phyloP scores from a whole-genome alignment of 2,113 vertebrate species.

The Falco punctatus region DNA sequence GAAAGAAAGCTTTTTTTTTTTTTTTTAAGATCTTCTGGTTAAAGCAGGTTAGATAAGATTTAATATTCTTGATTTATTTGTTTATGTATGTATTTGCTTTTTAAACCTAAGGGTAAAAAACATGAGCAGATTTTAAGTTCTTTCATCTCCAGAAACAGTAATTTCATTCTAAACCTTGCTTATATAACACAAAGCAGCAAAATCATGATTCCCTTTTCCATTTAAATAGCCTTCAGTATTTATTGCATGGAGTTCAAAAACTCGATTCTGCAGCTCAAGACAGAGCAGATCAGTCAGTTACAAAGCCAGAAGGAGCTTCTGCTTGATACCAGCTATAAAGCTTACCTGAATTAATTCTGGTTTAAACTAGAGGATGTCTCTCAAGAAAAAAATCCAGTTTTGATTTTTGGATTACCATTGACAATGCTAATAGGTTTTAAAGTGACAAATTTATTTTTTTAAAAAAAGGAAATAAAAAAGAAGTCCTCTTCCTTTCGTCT shows the following conservation, averaged over 20 bases:
- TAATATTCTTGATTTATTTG: constrained; percentile 68
- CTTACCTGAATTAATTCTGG: background rate
- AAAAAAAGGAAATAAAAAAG: background rate
- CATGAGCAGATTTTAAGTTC: constrained; percentile 13
- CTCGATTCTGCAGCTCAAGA: background rate
- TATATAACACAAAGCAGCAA: constrained; percentile 19
- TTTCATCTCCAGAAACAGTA: constrained; percentile 50
- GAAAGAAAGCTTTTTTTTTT: background rate
- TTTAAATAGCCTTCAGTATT: constrained; percentile 13
- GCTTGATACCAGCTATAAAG: background rate
- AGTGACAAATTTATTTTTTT: background rate
- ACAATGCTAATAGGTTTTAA: background rate
- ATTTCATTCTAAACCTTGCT: constrained; percentile 34
- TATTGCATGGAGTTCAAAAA: background rate
- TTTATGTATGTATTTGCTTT: constrained; percentile 56
- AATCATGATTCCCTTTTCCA: background rate
- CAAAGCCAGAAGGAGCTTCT: background rate
- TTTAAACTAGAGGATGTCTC: background rate
- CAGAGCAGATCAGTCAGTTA: background rate
- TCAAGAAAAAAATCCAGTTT: background rate
- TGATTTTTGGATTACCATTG: background rate
- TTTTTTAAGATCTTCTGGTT: constrained; percentile 10
- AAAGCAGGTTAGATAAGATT: constrained; percentile 58
- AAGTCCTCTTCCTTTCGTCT: background rate
- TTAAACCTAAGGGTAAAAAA: constrained; percentile 57